Conservation (phyloP, 2,797 vertebrate species). For the Spinibarbus caldwelli region DNA sequence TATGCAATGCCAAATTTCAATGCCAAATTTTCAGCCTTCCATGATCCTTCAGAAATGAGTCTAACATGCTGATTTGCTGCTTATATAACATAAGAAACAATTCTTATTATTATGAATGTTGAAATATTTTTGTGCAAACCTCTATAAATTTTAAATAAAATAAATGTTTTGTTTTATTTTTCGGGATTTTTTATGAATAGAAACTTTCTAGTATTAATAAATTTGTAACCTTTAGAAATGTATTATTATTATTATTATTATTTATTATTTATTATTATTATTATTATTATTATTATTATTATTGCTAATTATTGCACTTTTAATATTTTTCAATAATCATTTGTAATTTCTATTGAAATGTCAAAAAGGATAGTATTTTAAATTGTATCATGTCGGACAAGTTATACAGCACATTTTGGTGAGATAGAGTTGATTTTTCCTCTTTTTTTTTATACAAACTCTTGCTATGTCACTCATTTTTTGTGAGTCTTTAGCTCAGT, state of each 20-base stretch:
- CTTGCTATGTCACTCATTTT: background rate
- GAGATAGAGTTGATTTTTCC: background rate
- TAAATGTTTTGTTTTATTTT: background rate
- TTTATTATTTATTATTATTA: background rate
- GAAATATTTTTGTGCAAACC: background rate
- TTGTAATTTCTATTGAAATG: background rate
- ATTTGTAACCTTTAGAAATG: background rate
- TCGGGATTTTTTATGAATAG: background rate
- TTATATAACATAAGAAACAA: background rate
- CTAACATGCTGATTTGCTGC: background rate
- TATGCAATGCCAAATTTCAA: background rate
- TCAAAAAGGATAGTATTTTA: background rate
- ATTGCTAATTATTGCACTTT: background rate
- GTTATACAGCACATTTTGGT: background rate
- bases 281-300: background rate
- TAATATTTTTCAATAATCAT: background rate
- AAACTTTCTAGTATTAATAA: background rate
- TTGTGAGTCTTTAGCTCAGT: background rate
- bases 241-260: no score
- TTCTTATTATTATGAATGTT: background rate
- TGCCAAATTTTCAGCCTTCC: background rate
- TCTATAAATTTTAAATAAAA: background rate
- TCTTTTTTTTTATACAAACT: background rate
- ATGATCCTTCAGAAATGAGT: background rate
- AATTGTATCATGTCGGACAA: background rate